Conservation (phyloP, 2,113 vertebrate species). For the human region GRCh38 chr6:154776501-154777000, state of each 20-base stretch:
- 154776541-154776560: neutral
- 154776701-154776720: neutral
- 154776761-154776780: neutral
- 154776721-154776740: neutral
- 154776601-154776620: slow-evolving; percentile 18
- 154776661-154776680: neutral
- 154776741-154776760: neutral
- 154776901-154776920: too few relatives aligned
- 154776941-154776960: too few relatives aligned
- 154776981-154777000: too few relatives aligned
- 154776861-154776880: neutral
- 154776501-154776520: neutral
- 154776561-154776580: neutral
- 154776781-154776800: neutral
- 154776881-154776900: neutral
- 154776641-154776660: neutral
- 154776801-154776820: neutral
- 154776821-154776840: neutral
- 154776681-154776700: slow-evolving; percentile 1
- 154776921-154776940: too few relatives aligned
- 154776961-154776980: too few relatives aligned
- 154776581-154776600: slow-evolving; percentile 7
- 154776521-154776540: neutral
- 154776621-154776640: neutral
- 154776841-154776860: neutral